These are phyloP conservation scores for Drosophila hamatofila DNA, from an alignment of 2,888 invertebrate genomes.

Conservation along the genomic window DNA sequence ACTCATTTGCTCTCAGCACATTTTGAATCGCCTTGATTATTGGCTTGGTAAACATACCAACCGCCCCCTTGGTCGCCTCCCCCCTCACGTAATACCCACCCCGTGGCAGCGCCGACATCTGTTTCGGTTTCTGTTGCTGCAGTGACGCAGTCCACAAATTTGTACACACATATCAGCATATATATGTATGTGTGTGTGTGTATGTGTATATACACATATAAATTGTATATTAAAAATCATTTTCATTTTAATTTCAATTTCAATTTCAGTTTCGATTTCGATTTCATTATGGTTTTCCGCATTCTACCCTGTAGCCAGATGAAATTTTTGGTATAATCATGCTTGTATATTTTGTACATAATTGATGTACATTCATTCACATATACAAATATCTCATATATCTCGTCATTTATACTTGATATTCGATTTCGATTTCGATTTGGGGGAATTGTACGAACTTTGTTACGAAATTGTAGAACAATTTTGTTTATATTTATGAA, in stretches of 20 bases:
- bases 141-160: slow-evolving; percentile 38
- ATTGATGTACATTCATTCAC: background rate
- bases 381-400: background rate
- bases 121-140: slow-evolving; percentile 40
- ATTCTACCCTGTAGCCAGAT: slow-evolving; percentile 5
- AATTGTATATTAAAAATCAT: slow-evolving; percentile 19
- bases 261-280: slow-evolving; percentile 49
- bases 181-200: background rate
- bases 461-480: background rate
- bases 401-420: slow-evolving; percentile 4
- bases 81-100: background rate
- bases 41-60: slow-evolving; percentile 54
- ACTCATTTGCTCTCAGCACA: slow-evolving; percentile 4
- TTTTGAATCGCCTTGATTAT: slow-evolving; percentile 49
- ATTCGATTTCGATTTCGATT: background rate
- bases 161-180: background rate
- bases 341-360: background rate
- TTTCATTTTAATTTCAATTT: slow-evolving; percentile 44
- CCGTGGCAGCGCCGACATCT: slow-evolving; percentile 10
- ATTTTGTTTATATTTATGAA: background rate
- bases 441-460: background rate
- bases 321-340: background rate
- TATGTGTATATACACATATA: background rate
- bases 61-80: background rate
- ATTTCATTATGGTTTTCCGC: slow-evolving; percentile 25